Evolutionary conservation across 2,888 invertebrate genomes (phyloP).

Genomic region (Drosophila anomalipes): DNA sequence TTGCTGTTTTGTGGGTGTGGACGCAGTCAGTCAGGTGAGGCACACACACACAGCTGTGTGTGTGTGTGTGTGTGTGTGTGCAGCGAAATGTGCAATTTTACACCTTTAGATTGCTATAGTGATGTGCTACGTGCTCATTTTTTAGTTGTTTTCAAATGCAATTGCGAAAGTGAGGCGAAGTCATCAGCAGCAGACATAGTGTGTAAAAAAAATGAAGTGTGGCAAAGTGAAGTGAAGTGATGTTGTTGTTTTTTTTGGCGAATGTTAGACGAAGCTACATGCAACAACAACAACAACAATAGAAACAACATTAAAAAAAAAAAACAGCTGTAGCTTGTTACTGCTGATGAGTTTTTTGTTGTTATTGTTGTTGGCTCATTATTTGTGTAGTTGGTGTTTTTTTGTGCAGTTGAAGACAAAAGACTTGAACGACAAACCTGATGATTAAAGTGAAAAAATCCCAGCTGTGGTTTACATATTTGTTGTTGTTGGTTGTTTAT

Average conservation of each 20-base stretch:
- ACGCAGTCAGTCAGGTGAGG: constrained; percentile 66
- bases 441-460: constrained; percentile 85
- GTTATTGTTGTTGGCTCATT: constrained; percentile 27
- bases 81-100: constrained; percentile 78
- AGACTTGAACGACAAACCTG: constrained; percentile 85
- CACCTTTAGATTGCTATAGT: constrained; percentile 59
- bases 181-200: constrained; percentile 32
- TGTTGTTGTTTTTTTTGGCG: constrained; percentile 52
- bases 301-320: constrained; percentile 10
- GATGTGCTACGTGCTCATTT: constrained; percentile 64
- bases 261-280: constrained; percentile 57
- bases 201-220: constrained; percentile 27
- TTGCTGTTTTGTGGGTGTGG: constrained; percentile 42
- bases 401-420: constrained; percentile 75
- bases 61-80: constrained; percentile 47
- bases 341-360: constrained; percentile 40
- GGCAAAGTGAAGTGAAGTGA: constrained; percentile 42
- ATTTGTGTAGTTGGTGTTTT: constrained; percentile 31
- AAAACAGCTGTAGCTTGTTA: constrained; percentile 48
- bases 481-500: constrained; percentile 46
- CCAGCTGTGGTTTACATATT: constrained; percentile 79
- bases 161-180: constrained; percentile 72
- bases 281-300: constrained; percentile 16
- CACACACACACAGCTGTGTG: constrained; percentile 22
- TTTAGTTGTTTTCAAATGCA: constrained; percentile 58